Percentiles rank a stretch among this genome's conserved stretches.
Conservation (phyloP, 2,888 invertebrate genomes). For the Dascillus cervinus region DNA sequence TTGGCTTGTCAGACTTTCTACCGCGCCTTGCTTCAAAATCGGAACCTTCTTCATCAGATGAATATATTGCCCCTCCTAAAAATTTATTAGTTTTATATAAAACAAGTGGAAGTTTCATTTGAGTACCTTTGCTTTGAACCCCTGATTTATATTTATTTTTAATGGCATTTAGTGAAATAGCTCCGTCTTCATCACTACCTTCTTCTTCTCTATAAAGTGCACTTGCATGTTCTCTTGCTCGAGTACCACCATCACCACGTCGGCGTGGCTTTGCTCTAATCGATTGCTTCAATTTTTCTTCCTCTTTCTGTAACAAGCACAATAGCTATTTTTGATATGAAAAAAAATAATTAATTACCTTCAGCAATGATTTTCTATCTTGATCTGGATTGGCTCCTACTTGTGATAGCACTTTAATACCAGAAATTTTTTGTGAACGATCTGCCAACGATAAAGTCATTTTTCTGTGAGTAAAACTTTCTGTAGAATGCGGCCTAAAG, state of each 20-base stretch:
- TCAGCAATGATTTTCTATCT: conserved; percentile 82
- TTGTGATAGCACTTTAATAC: conserved; percentile 92
- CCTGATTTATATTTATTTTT: conserved; percentile 85
- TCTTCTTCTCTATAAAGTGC: conserved; percentile 61
- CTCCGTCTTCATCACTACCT: conserved; percentile 89
- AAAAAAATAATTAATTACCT: conserved; percentile 56
- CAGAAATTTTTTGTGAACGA: conserved; percentile 84
- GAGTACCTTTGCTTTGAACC: conserved; percentile 39
- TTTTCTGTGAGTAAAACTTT: conserved; percentile 97
- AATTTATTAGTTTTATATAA: conserved; percentile 1
- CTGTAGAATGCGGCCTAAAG: conserved; percentile 97
- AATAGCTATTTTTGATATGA: conserved; percentile 6
- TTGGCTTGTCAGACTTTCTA: conserved; percentile 65
- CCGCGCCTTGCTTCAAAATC: conserved; percentile 71
- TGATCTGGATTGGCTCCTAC: conserved; percentile 93
- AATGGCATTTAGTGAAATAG: conserved; percentile 87
- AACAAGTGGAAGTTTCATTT: not conserved
- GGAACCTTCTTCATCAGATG: conserved; percentile 80
- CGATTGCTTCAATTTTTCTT: conserved; percentile 87
- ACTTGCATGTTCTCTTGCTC: conserved; percentile 38
- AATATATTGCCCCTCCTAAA: conserved; percentile 64
- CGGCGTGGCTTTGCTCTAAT: conserved; percentile 54
- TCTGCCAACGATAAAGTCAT: conserved; percentile 98
- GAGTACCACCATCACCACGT: conserved; percentile 33
- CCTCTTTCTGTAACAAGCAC: conserved; percentile 69